A percentile compares a stretch with the other conserved stretches of the same genome.
phyloP scores from a whole-genome alignment of 1,140 invertebrate genomes.

The Epicauta chinensis region DNA sequence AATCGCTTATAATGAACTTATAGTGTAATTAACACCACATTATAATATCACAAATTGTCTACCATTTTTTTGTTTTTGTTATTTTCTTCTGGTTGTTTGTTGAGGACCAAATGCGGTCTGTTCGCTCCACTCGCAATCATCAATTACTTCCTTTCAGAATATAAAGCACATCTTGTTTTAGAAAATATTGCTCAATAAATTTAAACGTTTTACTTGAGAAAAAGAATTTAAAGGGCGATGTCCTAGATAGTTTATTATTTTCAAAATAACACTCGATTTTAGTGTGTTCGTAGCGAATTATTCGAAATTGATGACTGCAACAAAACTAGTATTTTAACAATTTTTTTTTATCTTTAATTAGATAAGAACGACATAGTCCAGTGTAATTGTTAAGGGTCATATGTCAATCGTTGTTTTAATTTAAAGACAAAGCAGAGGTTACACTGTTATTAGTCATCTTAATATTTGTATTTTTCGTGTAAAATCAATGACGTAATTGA shows the following conservation, averaged over 20 bases:
- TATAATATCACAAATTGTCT: no score
- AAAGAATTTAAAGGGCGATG: constrained; percentile 8
- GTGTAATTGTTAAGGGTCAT: constrained; percentile 12
- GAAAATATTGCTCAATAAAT: not conserved
- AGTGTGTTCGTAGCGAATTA: not conserved
- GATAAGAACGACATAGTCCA: constrained; percentile 13
- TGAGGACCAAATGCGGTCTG: constrained; percentile 7
- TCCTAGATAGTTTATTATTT: constrained; percentile 10
- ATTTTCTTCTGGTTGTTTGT: no score
- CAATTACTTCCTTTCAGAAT: constrained; percentile 19
- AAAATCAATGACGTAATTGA: no score
- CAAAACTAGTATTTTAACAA: not conserved
- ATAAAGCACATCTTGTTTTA: constrained; percentile 12
- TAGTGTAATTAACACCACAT: no score
- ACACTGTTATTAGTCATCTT: constrained; percentile 6
- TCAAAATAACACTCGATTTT: not conserved
- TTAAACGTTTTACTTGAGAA: constrained; percentile 6
- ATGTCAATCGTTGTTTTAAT: constrained; percentile 15
- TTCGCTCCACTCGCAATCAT: constrained; percentile 6
- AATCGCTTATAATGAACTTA: no score
- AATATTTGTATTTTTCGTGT: no score
- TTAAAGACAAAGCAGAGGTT: constrained; percentile 11
- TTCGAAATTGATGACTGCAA: no score
- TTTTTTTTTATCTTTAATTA: constrained; percentile 4
- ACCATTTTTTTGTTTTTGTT: no score